A percentile compares a stretch with the other conserved stretches of the same genome.
Evolutionary conservation across 2,113 vertebrate genomes (phyloP).

Genomic region (Hystrix brachyura): DNA sequence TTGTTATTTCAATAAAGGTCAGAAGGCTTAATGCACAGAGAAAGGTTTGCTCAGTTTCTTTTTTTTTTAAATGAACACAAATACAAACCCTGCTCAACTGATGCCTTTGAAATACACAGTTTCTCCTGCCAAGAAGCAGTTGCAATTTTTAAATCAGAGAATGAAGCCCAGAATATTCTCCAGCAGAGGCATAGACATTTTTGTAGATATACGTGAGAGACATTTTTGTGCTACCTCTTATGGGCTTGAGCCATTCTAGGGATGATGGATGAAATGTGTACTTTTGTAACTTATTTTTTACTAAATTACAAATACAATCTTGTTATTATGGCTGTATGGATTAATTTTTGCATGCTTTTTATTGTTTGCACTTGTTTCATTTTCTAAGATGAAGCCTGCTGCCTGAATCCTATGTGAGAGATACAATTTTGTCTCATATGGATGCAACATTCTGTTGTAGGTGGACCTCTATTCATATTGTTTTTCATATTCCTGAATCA

Average conservation of each 20-base stretch:
- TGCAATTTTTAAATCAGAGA: conserved; percentile 28
- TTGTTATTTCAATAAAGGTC: conserved; percentile 86
- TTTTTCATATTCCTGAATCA: not conserved
- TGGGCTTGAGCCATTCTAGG: not conserved
- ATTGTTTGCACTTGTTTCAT: not conserved
- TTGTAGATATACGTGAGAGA: not conserved
- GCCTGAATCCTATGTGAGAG: not conserved
- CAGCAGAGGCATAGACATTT: not conserved
- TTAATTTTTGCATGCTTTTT: not conserved
- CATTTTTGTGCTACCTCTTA: not conserved
- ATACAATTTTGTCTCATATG: not conserved
- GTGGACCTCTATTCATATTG: not conserved
- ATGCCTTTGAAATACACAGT: conserved; percentile 50
- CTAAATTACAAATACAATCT: not conserved
- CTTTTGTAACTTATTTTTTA: not conserved
- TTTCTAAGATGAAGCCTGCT: not conserved
- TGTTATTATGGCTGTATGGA: not conserved
- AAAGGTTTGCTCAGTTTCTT: conserved; percentile 73
- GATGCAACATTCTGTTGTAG: not conserved
- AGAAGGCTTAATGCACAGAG: conserved; percentile 80
- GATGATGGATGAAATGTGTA: not conserved
- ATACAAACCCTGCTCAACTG: conserved; percentile 60
- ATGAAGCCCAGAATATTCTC: conserved; percentile 25
- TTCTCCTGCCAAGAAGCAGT: not conserved
- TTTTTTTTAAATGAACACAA: conserved; percentile 71